Evolutionary conservation across 2,888 invertebrate species (phyloP).

Genomic region (Augochlorella aurata): DNA sequence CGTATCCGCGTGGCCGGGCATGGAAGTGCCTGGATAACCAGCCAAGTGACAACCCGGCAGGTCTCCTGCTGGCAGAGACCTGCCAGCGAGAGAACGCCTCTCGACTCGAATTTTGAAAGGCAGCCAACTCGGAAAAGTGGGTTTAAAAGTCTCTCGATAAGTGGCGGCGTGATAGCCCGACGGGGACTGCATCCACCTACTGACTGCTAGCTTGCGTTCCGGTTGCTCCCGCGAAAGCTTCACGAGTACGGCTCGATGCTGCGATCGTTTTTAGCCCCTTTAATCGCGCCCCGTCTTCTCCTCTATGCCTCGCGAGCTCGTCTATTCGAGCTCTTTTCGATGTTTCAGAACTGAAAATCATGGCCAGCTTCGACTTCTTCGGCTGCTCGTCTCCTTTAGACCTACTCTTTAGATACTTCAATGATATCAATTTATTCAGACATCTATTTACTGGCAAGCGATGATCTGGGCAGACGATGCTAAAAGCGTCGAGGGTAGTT

Average conservation of each 20-base stretch:
- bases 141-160: conserved; percentile 81
- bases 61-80: conserved; percentile 67
- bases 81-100: conserved; percentile 67
- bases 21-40: conserved; percentile 82
- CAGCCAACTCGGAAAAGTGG: conserved; percentile 81
- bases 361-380: neutral
- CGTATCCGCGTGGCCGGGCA: conserved; percentile 81
- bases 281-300: conserved; percentile 18
- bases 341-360: neutral
- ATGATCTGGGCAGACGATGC: neutral
- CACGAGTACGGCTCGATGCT: conserved; percentile 20
- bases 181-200: conserved; percentile 51
- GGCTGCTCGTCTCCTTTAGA: too few species aligned
- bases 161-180: conserved; percentile 71
- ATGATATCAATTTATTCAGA: too few species aligned
- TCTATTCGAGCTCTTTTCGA: neutral
- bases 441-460: too few species aligned
- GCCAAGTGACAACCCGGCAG: conserved; percentile 81
- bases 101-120: conserved; percentile 80
- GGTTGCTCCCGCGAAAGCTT: conserved; percentile 37
- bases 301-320: neutral
- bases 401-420: too few species aligned
- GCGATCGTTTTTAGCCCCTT: conserved; percentile 21
- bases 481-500: neutral
- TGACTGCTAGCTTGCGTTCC: conserved; percentile 46